Evolutionary conservation across 2,113 vertebrate species (phyloP).

Genomic region (Pholis gunnellus): DNA sequence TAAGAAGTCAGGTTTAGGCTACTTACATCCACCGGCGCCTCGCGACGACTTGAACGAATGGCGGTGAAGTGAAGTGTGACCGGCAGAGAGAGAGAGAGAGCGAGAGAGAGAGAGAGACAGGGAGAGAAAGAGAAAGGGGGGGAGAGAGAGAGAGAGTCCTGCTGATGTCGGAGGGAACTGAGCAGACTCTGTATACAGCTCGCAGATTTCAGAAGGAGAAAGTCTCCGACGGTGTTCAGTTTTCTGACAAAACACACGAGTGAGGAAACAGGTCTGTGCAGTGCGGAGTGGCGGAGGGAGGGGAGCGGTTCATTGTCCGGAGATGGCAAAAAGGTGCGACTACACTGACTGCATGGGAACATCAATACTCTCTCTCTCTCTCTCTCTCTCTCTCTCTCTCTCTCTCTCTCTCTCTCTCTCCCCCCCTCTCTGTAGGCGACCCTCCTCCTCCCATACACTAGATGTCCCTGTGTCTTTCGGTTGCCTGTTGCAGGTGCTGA

Average conservation of each 20-base stretch:
- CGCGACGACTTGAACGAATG: slow-evolving; percentile 9
- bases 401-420: slow-evolving; percentile 12
- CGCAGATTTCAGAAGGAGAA: neutral
- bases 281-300: slow-evolving; percentile 19
- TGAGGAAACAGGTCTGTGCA: slow-evolving; percentile 27
- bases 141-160: neutral
- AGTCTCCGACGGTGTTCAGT: neutral
- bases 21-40: slow-evolving; percentile 41
- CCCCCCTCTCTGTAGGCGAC: neutral
- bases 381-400: slow-evolving; percentile 23
- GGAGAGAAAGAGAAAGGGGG: neutral
- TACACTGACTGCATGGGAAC: slow-evolving; percentile 25
- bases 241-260: neutral
- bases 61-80: neutral
- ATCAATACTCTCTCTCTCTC: slow-evolving; percentile 11
- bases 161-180: neutral
- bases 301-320: slow-evolving; percentile 13
- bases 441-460: slow-evolving; percentile 1
- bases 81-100: neutral
- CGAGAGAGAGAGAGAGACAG: neutral
- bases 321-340: slow-evolving; percentile 54
- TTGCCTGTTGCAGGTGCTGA: no score
- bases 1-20: slow-evolving; percentile 1
- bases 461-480: neutral
- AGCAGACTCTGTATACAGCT: neutral